Evolutionary conservation across 2,888 invertebrate species (phyloP), one percentile per base, ranked within the genome.

Genomic region (Saturnia japonica): DNA sequence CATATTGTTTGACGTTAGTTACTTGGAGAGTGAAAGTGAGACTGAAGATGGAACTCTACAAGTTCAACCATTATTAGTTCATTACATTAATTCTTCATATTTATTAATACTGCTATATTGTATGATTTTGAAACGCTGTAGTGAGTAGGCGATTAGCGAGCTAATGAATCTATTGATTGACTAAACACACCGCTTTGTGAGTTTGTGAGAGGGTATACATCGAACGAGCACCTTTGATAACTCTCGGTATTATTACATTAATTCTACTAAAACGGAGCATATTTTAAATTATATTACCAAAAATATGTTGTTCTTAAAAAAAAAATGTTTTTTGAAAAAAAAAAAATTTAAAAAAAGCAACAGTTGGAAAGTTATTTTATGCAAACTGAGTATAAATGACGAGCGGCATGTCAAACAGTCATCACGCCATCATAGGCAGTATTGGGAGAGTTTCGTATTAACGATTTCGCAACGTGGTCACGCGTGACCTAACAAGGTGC

Each of bases 401-500:
- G 57, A 57, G 57, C 9, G 25, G 57, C 57, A 25, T 57, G 57
- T 25, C 57, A 57, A 51, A n/a, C 51, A 8, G 51, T 51, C 57
- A 57, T 57, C 25, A 14, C 25, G 54, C 9, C 2, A 0, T 57
- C 51, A 9, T n/a, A 51, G 51, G 8, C 51, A 51, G 9, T 51
- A n/a, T 51, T 51, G n/a, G 25, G 62, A n/a, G 16, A 64, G 62
- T 40, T 7, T 64, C 16, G 62, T 64, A 68, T 68, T 25, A 47
- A 47, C 11, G 51, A 54, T 68, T 68, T 51, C 54, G 47, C 68
- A 34, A 51, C 51, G 68, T 68, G 28, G 68, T 54, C 68, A 68
- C 51, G 68, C 68, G 54, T 68, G 51, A 54, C 16, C 51, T 28
- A 54, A 68, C 40, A 68, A 54, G 68, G 67, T 67, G 62, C 62